Evolutionary conservation across 2,888 invertebrate species (phyloP).

Genomic region (Cordilura impudica): DNA sequence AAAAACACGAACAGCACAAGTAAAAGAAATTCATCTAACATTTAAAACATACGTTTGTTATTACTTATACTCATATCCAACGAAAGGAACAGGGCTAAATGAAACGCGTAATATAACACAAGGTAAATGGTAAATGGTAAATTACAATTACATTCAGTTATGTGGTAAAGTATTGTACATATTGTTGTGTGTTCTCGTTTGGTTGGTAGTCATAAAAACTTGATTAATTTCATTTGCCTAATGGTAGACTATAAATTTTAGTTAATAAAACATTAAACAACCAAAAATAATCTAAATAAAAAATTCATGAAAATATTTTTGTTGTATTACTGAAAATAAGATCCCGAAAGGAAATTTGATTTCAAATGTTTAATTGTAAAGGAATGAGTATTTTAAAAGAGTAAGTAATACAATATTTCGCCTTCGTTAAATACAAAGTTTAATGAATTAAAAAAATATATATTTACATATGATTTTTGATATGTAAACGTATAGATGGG

Average conservation of each 20-base stretch:
- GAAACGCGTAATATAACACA: conserved; percentile 61
- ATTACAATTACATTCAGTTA: conserved; percentile 46
- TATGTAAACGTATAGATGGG: too few species aligned
- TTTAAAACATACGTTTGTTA: conserved; percentile 26
- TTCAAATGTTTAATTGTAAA: too few species aligned
- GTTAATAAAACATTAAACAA: conserved; percentile 70
- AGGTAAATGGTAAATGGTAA: conserved; percentile 13
- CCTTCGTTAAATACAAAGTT: too few species aligned
- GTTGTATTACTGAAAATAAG: neutral
- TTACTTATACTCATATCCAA: neutral
- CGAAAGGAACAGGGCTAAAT: conserved; percentile 39
- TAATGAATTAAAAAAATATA: too few species aligned
- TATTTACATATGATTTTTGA: too few species aligned
- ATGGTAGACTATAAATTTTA: conserved; percentile 73
- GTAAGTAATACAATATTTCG: too few species aligned
- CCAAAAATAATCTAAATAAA: neutral
- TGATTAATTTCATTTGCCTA: conserved; percentile 73
- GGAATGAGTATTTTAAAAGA: too few species aligned
- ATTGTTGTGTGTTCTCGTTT: neutral
- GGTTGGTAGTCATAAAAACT: conserved; percentile 64
- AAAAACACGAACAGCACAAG: neutral
- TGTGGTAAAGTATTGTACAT: conserved; percentile 9
- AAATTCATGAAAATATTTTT: neutral
- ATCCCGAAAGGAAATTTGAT: neutral
- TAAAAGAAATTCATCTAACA: conserved; percentile 50